These are phyloP conservation scores for Ochlodes sylvanus DNA, from an alignment of 2,888 invertebrate genomes.

Conservation along the genomic window DNA sequence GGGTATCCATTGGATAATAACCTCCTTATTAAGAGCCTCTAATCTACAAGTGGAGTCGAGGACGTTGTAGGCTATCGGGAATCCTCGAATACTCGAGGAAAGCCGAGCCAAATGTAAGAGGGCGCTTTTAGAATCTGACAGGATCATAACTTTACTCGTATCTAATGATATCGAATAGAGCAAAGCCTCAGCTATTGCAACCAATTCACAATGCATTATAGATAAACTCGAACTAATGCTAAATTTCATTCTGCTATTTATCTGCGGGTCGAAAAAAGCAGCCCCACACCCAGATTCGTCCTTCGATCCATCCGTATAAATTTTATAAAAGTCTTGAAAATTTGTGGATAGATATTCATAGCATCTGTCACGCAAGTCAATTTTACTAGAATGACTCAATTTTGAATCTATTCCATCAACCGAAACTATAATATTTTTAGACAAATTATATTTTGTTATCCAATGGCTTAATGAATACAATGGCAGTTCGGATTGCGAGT, in stretches of 20 bases:
- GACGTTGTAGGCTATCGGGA: slow-evolving; percentile 35
- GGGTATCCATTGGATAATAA: slow-evolving; percentile 31
- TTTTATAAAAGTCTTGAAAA: slow-evolving; percentile 21
- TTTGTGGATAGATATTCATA: slow-evolving; percentile 1
- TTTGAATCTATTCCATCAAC: background rate
- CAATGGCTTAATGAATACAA: slow-evolving; percentile 27
- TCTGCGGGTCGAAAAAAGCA: slow-evolving; percentile 38
- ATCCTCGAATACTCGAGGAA: slow-evolving; percentile 35
- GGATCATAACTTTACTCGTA: slow-evolving; percentile 17
- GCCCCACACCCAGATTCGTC: slow-evolving; percentile 27
- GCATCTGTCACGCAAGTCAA: background rate
- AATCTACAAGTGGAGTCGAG: slow-evolving; percentile 19
- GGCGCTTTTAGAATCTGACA: slow-evolving; percentile 36
- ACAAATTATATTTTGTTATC: slow-evolving; percentile 31
- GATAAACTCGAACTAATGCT: slow-evolving; percentile 18
- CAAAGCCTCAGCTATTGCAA: slow-evolving; percentile 19
- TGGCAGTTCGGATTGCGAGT: slow-evolving; percentile 33
- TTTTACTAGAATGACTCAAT: background rate
- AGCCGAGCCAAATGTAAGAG: slow-evolving; percentile 39
- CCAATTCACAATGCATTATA: slow-evolving; percentile 27
- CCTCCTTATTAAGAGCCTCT: background rate
- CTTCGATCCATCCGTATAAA: slow-evolving; percentile 42
- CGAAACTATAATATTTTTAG: background rate
- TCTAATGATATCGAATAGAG: slow-evolving; percentile 12
- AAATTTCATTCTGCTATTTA: slow-evolving; percentile 3